Percentiles rank a stretch among this genome's conserved stretches.
Conservation (phyloP, 2,797 vertebrate species). For the Neosalanx taihuensis region DNA sequence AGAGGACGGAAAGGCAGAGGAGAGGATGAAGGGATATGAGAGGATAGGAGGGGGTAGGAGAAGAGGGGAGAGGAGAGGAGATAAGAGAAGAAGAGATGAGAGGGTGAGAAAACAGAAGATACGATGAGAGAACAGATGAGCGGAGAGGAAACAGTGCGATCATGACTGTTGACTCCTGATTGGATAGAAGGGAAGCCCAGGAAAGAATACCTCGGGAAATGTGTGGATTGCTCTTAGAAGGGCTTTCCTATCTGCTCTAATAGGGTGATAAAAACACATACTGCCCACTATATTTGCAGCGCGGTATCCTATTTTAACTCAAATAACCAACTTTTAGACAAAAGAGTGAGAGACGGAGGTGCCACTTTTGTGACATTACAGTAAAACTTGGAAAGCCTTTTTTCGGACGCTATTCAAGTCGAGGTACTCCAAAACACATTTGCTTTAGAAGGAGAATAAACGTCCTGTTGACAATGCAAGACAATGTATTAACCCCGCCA, state of each 20-base stretch:
- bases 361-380: too few relatives aligned
- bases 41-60: slow-evolving; percentile 35
- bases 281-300: background rate
- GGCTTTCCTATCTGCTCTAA: slow-evolving; percentile 69
- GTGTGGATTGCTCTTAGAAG: slow-evolving; percentile 75
- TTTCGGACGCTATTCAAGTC: too few relatives aligned
- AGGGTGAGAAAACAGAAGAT: background rate
- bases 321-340: too few relatives aligned
- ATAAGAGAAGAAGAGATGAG: slow-evolving; percentile 41
- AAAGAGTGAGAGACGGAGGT: too few relatives aligned
- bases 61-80: background rate
- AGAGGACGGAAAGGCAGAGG: slow-evolving; percentile 4
- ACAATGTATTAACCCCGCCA: slow-evolving; percentile 14
- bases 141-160: slow-evolving; percentile 40
- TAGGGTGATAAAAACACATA: slow-evolving; percentile 31
- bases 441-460: too few relatives aligned
- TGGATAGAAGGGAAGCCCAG: slow-evolving; percentile 61
- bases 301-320: background rate
- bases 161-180: slow-evolving; percentile 61
- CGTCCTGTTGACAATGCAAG: background rate
- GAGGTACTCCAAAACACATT: too few relatives aligned
- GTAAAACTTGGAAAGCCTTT: too few relatives aligned
- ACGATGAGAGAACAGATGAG: slow-evolving; percentile 31
- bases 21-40: slow-evolving; percentile 30
- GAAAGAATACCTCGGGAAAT: slow-evolving; percentile 71